A percentile compares a stretch with the other conserved stretches of the same genome.
These are phyloP conservation scores for Encarsia formosa DNA, from an alignment of 2,888 invertebrate species.

Conservation along the genomic window DNA sequence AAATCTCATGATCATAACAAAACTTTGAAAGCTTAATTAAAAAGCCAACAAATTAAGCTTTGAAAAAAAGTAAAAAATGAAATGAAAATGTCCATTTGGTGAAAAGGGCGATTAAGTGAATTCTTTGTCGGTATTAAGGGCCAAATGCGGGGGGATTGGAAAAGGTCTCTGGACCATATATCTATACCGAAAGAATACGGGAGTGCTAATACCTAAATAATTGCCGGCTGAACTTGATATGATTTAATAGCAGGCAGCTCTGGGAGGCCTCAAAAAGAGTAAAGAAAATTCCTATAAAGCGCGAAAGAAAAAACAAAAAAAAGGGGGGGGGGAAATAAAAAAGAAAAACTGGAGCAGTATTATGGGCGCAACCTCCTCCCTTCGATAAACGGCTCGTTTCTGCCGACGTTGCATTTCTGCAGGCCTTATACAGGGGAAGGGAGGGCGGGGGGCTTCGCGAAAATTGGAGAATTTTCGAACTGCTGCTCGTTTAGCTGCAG, in stretches of 20 bases:
- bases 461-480: conserved; percentile 12
- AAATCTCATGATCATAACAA: too few species aligned
- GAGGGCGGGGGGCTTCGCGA: too few species aligned
- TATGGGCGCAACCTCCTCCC: background rate
- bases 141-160: background rate
- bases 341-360: background rate
- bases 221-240: conserved; percentile 45
- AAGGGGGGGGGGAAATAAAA: conserved; percentile 5
- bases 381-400: conserved; percentile 16
- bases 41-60: too few species aligned
- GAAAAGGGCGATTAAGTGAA: conserved; percentile 20
- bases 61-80: background rate
- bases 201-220: conserved; percentile 46
- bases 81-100: conserved; percentile 6
- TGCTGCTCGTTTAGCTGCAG: too few species aligned
- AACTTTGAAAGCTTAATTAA: conserved; percentile 1
- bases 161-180: too few species aligned
- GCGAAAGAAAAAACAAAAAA: conserved; percentile 6
- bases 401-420: conserved; percentile 8
- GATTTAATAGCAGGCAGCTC: conserved; percentile 39
- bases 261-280: conserved; percentile 26
- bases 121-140: conserved; percentile 18
- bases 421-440: too few species aligned
- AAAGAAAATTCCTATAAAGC: conserved; percentile 25
- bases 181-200: conserved; percentile 3